These are phyloP conservation scores for Fabriciana adippe DNA, from an alignment of 2,888 invertebrate genomes.

Conservation along the genomic window DNA sequence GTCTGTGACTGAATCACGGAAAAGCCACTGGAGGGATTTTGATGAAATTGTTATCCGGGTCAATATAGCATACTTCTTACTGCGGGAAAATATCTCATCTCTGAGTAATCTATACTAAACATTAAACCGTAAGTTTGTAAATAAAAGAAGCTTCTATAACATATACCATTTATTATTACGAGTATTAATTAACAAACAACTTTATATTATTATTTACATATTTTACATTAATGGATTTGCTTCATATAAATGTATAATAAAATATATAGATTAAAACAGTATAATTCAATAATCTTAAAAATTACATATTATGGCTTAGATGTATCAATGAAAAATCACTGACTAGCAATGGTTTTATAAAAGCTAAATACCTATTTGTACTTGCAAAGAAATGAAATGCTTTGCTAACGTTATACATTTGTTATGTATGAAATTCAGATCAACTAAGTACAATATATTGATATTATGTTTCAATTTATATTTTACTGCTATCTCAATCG, in stretches of 20 bases:
- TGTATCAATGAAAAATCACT: conserved; percentile 22
- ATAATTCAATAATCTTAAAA: no score
- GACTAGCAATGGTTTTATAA: conserved; percentile 25
- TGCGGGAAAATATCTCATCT: no score
- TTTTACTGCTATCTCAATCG: conserved; percentile 1
- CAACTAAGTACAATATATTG: background rate
- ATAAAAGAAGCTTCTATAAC: background rate
- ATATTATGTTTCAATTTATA: background rate
- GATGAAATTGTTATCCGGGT: no score
- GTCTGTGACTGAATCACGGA: no score
- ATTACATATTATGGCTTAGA: conserved; percentile 8
- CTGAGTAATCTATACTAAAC: no score
- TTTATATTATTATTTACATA: background rate
- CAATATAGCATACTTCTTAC: no score
- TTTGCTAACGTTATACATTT: background rate
- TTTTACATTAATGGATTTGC: no score
- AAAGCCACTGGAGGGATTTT: no score
- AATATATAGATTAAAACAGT: no score
- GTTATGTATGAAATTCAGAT: background rate
- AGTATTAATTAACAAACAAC: conserved; percentile 3
- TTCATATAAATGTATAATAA: no score
- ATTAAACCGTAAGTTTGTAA: background rate
- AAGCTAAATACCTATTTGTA: conserved; percentile 16
- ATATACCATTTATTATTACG: conserved; percentile 9
- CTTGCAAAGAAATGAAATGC: background rate